Evolutionary conservation across 2,888 invertebrate species (phyloP).

Genomic region (Teleogryllus oceanicus): DNA sequence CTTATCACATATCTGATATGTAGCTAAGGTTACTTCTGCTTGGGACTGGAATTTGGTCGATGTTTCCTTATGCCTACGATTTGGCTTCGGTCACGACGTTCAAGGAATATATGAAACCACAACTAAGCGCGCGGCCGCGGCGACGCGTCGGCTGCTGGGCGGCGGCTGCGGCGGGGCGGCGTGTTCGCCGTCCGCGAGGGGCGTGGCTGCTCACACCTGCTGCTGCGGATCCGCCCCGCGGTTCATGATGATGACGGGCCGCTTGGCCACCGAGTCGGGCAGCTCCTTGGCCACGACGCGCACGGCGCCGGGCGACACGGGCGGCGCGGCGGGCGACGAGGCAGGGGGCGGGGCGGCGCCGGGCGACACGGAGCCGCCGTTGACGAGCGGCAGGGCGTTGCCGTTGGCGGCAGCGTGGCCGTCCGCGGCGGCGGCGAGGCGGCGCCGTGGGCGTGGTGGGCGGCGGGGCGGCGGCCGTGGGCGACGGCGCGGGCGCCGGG

Average conservation of each 20-base stretch:
- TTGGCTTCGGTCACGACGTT: neutral
- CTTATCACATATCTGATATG: conserved; percentile 11
- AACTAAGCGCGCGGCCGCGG: neutral
- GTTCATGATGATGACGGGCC: conserved; percentile 3
- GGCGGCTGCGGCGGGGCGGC: neutral
- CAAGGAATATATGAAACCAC: conserved; percentile 1
- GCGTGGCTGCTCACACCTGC: neutral
- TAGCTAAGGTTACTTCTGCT: neutral
- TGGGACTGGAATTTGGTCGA: conserved; percentile 18
- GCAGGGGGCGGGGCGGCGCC: neutral
- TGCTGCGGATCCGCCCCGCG: neutral
- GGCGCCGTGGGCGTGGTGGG: neutral
- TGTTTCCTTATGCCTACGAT: neutral
- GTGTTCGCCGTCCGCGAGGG: neutral
- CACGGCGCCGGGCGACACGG: neutral
- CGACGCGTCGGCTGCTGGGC: neutral
- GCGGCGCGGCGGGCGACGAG: neutral
- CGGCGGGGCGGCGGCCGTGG: neutral
- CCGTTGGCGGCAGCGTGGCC: neutral
- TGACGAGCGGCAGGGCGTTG: neutral
- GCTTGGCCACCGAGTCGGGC: conserved; percentile 4
- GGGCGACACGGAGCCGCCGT: neutral
- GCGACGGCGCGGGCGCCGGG: neutral
- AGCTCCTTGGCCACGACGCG: neutral
- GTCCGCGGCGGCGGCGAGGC: neutral